Evolutionary conservation across 2,113 vertebrate genomes (phyloP).

Genomic region (Ivindomyrus marchei): DNA sequence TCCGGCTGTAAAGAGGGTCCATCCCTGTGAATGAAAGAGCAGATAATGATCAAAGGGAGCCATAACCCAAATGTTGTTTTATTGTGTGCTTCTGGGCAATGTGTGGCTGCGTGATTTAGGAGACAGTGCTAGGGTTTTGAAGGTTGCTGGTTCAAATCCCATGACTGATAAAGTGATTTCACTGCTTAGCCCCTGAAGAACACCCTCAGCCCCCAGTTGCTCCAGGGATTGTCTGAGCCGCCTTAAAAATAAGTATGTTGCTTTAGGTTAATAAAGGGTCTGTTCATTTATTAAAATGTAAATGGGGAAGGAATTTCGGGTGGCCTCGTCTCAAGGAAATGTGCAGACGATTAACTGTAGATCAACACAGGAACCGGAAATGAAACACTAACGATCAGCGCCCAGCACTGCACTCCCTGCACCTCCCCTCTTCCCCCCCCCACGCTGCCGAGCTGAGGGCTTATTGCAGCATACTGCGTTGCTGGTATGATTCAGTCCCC

Average conservation of each 20-base stretch:
- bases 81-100: background rate
- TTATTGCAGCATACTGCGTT: background rate
- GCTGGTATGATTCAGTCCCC: background rate
- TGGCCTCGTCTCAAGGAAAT: background rate
- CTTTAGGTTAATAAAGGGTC: background rate
- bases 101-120: background rate
- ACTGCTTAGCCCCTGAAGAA: background rate
- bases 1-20: background rate
- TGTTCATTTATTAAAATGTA: background rate
- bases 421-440: too few species aligned
- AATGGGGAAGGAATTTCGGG: background rate
- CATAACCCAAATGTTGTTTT: background rate
- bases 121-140: background rate
- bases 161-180: background rate
- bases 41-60: background rate
- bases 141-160: background rate
- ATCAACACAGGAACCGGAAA: background rate
- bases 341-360: background rate
- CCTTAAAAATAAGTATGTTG: background rate
- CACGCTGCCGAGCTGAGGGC: background rate
- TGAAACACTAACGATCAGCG: background rate
- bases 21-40: background rate
- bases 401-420: background rate
- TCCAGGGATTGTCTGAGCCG: background rate
- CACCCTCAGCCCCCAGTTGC: background rate